These are phyloP conservation scores for Drosophila testacea DNA, from an alignment of 2,888 invertebrate genomes.

Conservation along the genomic window DNA sequence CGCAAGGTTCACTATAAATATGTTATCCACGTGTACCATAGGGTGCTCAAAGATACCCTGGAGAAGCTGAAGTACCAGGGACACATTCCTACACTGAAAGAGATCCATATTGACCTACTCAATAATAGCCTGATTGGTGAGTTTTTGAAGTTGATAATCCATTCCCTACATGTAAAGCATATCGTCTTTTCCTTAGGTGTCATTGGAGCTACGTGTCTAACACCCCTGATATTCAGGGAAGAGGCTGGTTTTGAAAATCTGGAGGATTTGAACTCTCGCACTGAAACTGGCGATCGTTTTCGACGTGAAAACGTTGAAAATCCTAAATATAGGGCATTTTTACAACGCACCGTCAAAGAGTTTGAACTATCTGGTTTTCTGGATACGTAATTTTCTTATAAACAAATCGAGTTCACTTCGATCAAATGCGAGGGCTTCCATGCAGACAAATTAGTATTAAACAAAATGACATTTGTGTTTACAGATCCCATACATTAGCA, in stretches of 20 bases:
- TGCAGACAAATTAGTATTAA: conserved; percentile 10
- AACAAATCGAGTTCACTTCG: not conserved
- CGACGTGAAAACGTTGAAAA: conserved; percentile 83
- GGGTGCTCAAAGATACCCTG: conserved; percentile 78
- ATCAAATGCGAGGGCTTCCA: conserved; percentile 31
- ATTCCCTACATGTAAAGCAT: not conserved
- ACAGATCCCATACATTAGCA: no score
- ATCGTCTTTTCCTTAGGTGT: conserved; percentile 68
- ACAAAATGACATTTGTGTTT: not conserved
- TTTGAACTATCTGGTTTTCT: conserved; percentile 84
- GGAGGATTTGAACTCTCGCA: conserved; percentile 79
- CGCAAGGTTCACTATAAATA: conserved; percentile 83
- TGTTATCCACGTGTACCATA: conserved; percentile 83
- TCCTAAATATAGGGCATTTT: conserved; percentile 82
- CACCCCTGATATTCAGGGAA: conserved; percentile 84
- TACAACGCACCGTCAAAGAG: conserved; percentile 83
- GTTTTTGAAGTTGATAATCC: not conserved
- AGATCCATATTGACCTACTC: conserved; percentile 83
- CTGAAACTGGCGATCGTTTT: conserved; percentile 78
- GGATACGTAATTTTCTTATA: conserved; percentile 64
- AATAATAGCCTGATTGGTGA: conserved; percentile 83
- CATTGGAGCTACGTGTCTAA: conserved; percentile 83
- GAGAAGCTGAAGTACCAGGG: conserved; percentile 79
- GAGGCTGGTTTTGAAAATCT: conserved; percentile 75
- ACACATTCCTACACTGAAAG: conserved; percentile 82